Evolutionary conservation across 1,140 invertebrate species (phyloP).

Genomic region (Procambarus clarkii): DNA sequence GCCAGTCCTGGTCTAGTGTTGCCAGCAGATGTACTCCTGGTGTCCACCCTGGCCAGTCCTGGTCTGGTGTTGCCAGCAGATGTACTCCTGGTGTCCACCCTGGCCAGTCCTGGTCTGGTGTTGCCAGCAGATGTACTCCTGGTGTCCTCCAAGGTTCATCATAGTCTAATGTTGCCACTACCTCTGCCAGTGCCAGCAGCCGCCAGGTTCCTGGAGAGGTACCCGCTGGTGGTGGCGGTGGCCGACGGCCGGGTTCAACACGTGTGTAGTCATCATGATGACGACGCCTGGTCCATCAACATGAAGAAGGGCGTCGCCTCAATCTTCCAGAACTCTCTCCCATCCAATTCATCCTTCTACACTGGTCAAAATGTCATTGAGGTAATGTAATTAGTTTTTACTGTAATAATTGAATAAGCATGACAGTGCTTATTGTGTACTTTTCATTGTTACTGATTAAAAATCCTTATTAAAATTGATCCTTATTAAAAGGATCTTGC

Average conservation of each 20-base stretch:
- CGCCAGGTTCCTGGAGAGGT: constrained; percentile 37
- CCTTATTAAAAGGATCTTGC: no score
- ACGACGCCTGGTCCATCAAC: constrained; percentile 63
- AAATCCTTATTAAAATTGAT: no score
- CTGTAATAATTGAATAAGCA: no score
- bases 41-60: constrained; percentile 50
- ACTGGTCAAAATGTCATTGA: constrained; percentile 40
- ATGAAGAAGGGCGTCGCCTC: constrained; percentile 69
- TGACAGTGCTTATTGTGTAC: no score
- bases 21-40: constrained; percentile 54
- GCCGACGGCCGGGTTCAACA: constrained; percentile 56
- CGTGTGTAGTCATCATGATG: constrained; percentile 62
- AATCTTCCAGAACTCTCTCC: constrained; percentile 58
- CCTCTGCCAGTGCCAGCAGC: background rate
- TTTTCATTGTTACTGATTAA: no score
- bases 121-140: no score
- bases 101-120: no score
- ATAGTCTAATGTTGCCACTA: constrained; percentile 10
- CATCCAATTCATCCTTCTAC: constrained; percentile 42
- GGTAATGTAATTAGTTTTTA: background rate
- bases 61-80: no score
- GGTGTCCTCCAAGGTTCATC: constrained; percentile 51
- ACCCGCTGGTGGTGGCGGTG: constrained; percentile 63
- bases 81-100: no score
- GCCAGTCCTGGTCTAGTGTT: no score